Base-by-base conservation (phyloP, 1,140 invertebrate genomes). In the Neodiprion lecontei region DNA sequence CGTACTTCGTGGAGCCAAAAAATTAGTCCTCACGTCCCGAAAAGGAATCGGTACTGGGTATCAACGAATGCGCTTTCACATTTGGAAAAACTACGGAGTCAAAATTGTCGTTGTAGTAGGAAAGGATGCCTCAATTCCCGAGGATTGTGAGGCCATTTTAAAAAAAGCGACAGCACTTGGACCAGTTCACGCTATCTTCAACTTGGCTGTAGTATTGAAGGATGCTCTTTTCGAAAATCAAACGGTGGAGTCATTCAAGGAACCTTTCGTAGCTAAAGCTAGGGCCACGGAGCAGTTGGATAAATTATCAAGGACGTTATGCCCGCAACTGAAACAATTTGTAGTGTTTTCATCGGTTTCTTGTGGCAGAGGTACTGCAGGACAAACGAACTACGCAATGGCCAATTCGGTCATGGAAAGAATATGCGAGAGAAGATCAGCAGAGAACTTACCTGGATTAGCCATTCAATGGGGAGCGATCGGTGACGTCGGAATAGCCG, bases 361-460 rank as follows among this genome's bases (percentile, higher is more conserved):
- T 68, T 94, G 93, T 84, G 94, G 95, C 9, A 89, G 93, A 75
- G 95, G 95, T 68, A 96, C 95, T 84, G 88, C 90, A 70, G 95
- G 94, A 5, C 95, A 96, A 82, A 90, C 91, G 0, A 96, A 95
- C 84, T 96, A 96, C 82, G 95, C 90, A 50, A 89, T 91, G 87
- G 87, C 90, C 0, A 92, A 92, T 73, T 91, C 90, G 0, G 85
- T 90, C 0, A 90, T 91, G 90, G 92, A 92, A 78, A 86, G 90
- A 70, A 88, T 92, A 14, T 92, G 91, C 74, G 91, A 92, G 74
- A 78, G 79, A 69, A 81, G 92, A 50, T 77, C 79, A 7, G 75
- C 76, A 14, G 87, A 89, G 12, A 89, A 90, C 12, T 77, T 91
- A 0, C 90, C 90, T 0, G 92, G 82, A 7, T 80, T 91, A 53